phyloP scores from a whole-genome alignment of 2,797 vertebrate species.

The Dermochelys coriacea region DNA sequence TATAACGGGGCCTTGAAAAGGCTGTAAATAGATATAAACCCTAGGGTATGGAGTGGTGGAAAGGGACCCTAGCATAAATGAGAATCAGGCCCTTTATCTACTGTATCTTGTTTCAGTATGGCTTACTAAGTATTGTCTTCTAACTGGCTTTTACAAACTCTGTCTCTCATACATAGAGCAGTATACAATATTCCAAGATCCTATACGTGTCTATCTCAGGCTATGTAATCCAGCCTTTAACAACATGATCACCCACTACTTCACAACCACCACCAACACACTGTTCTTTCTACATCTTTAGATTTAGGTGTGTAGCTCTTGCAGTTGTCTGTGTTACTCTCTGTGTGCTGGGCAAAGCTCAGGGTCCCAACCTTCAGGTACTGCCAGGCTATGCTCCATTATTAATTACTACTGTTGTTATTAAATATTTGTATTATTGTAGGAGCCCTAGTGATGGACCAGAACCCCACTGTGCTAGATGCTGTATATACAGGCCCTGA shows the following conservation, averaged over 20 bases:
- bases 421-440: not conserved
- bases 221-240: not conserved
- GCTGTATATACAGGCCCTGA: not conserved
- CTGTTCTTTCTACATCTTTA: not conserved
- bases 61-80: not conserved
- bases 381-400: not conserved
- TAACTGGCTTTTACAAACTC: not conserved
- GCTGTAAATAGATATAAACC: not conserved
- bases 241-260: not conserved
- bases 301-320: not conserved
- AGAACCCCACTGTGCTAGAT: not conserved
- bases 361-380: not conserved
- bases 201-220: not conserved
- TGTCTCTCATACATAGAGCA: not conserved
- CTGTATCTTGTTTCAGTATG: not conserved
- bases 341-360: not conserved
- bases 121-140: not conserved
- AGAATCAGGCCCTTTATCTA: not conserved
- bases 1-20: not conserved
- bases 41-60: not conserved
- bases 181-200: not conserved
- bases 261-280: not conserved
- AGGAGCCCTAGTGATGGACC: not conserved
- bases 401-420: not conserved
- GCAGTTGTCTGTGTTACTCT: fast-evolving